phyloP scores from a whole-genome alignment of 2,113 vertebrate species.

The Carassius carassius region DNA sequence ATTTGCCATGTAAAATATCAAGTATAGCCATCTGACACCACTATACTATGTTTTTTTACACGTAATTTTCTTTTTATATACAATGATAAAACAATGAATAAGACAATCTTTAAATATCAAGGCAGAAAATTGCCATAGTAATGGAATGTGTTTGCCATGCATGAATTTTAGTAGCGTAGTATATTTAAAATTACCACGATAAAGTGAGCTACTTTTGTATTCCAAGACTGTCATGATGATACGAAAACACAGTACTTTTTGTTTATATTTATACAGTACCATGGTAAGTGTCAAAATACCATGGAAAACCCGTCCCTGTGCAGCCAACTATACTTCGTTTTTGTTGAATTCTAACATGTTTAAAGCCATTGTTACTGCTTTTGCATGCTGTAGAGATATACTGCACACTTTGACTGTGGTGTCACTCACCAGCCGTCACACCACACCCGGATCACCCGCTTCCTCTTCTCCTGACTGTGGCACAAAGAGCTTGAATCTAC shows the following conservation, averaged over 20 bases:
- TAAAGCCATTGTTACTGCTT: background rate
- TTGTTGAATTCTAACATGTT: background rate
- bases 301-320: background rate
- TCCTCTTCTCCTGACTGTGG: conserved; percentile 72
- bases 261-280: background rate
- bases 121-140: background rate
- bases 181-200: background rate
- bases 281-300: background rate
- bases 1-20: background rate
- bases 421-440: conserved; percentile 91
- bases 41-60: too few species aligned
- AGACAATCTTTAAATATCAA: background rate
- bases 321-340: background rate
- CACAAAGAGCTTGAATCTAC: conserved; percentile 40
- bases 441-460: conserved; percentile 84
- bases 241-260: background rate
- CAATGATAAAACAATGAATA: background rate
- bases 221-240: background rate
- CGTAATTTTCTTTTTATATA: too few species aligned
- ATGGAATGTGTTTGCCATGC: too few species aligned
- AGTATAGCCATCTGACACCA: background rate
- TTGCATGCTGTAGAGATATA: background rate
- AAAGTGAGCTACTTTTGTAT: background rate
- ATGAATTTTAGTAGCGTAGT: background rate
- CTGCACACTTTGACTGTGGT: background rate